Base-by-base conservation (phyloP, 2,797 vertebrate genomes). In the Neoniphon sammara region DNA sequence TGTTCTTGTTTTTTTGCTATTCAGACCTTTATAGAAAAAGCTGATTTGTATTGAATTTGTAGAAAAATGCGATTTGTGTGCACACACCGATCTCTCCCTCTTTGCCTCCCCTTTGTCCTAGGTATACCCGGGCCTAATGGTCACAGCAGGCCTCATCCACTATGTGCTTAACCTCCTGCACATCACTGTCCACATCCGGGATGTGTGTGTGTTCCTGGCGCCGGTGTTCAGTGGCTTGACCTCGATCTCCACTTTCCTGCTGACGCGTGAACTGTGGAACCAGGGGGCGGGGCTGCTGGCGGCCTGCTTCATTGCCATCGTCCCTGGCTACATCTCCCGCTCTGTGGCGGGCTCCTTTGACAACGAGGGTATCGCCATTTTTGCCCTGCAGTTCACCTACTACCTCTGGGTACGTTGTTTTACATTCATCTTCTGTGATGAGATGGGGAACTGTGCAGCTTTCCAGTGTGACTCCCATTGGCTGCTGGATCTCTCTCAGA, bases 281-380 rank as follows among this genome's bases (percentile, higher is more conserved):
- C 97, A 98, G 89, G 97, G 97, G 60, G 97, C 97, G 2, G 97
- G 97, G 67, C 96, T 99, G 84, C 92, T 98, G 93, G 97, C 97
- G 60, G 97, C 97, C 89, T 99, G 97, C 91, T 99, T 99, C 88
- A 99, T 98, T 57, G 97, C 97, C 87, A 98, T 99, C 85, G 97
- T 98, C 54, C 97, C 97, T n/a, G 97, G 97, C 70, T 98, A 99
- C 83, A 99, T 98, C 94, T 99, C 97, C 73, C 96, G 97, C 87
- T 99, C 97, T 0, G 97, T 99, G 54, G 97, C 97, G 1, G 97
- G 97, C 83, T 99, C 97, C 7, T 99, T 98, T 75, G 97, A 99
- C 94, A 99, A 99, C 56, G 97, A 99, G 93, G 97, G 97, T 93
- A 98, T 99, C 72, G 97, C 97, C 89, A 99, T 99, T 94, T 99